phyloP scores from a whole-genome alignment of 2,888 invertebrate species.

The Cistogaster globosa region DNA sequence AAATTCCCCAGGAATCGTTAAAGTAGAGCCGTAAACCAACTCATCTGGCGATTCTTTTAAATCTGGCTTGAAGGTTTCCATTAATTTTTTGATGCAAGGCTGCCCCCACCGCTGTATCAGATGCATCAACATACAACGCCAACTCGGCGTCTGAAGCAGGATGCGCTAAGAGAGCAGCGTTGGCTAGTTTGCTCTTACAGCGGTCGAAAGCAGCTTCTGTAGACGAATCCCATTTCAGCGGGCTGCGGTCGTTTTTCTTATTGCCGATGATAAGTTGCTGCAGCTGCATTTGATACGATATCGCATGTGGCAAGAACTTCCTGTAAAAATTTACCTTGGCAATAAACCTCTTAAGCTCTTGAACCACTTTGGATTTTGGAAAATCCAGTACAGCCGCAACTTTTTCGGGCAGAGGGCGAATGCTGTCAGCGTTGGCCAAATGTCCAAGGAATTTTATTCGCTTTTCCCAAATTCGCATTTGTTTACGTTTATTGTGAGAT shows the following conservation, averaged over 20 bases:
- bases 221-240: conserved; percentile 50
- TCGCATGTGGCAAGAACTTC: too few relatives aligned
- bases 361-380: too few relatives aligned
- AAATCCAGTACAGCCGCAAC: too few relatives aligned
- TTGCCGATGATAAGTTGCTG: neutral
- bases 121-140: conserved; percentile 47
- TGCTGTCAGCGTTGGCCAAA: too few relatives aligned
- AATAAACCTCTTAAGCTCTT: too few relatives aligned
- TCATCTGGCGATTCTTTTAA: conserved; percentile 39
- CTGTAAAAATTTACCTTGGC: too few relatives aligned
- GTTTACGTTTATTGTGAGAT: conserved; percentile 49
- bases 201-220: conserved; percentile 51
- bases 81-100: conserved; percentile 49
- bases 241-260: conserved; percentile 68
- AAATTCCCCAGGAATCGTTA: conserved; percentile 46
- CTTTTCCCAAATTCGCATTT: conserved; percentile 17
- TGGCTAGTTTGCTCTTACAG: conserved; percentile 58
- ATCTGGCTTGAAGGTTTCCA: conserved; percentile 16
- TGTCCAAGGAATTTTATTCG: conserved; percentile 32
- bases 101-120: conserved; percentile 59
- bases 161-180: conserved; percentile 37
- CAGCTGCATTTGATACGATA: too few relatives aligned
- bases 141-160: conserved; percentile 1
- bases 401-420: too few relatives aligned
- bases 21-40: conserved; percentile 34